Conservation (phyloP, 2,888 invertebrate genomes). For the Ormia ochracea region DNA sequence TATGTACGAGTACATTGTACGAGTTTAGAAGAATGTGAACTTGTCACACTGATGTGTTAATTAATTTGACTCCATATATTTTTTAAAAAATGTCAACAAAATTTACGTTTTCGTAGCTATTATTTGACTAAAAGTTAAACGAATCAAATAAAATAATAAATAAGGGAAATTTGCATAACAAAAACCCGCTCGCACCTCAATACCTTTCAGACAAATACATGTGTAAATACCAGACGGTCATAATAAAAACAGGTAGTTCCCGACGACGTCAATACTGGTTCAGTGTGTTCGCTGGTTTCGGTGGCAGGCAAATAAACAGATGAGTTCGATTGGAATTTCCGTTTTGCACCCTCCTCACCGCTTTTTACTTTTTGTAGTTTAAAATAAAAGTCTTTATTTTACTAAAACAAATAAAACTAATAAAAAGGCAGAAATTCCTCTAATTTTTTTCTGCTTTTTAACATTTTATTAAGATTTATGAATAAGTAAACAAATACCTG, state of each 20-base stretch:
- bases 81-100: slow-evolving; percentile 52
- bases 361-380: not conserved
- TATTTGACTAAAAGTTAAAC: slow-evolving; percentile 12
- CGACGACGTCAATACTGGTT: slow-evolving; percentile 29
- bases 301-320: not conserved
- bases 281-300: slow-evolving; percentile 15
- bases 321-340: slow-evolving; percentile 33
- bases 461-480: slow-evolving; percentile 25
- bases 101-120: slow-evolving; percentile 57
- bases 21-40: not conserved
- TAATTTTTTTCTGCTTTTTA: not conserved
- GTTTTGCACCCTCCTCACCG: not conserved
- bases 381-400: not conserved
- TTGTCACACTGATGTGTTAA: slow-evolving; percentile 50
- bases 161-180: slow-evolving; percentile 57
- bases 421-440: slow-evolving; percentile 31
- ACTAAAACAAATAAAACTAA: slow-evolving; percentile 9
- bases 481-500: slow-evolving; percentile 33
- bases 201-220: slow-evolving; percentile 25
- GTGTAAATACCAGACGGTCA: slow-evolving; percentile 33
- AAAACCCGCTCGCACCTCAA: slow-evolving; percentile 16
- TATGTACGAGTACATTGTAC: not conserved
- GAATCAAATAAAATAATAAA: slow-evolving; percentile 14
- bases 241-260: slow-evolving; percentile 49
- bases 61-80: slow-evolving; percentile 53